phyloP scores from a whole-genome alignment of 1,140 invertebrate species.

The Adelges cooleyi region DNA sequence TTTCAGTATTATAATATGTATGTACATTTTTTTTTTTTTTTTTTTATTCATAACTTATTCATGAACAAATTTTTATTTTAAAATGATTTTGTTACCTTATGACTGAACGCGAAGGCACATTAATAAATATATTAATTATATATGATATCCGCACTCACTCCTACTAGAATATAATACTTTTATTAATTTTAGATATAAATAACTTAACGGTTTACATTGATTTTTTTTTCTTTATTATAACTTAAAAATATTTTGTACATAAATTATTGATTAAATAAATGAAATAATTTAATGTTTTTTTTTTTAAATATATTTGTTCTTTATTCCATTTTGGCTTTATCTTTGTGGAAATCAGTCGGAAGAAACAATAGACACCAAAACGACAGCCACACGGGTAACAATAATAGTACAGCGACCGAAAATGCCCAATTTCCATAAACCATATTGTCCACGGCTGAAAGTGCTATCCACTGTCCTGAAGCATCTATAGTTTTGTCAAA shows the following conservation, averaged over 20 bases:
- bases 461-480: conserved; percentile 62
- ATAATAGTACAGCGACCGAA: conserved; percentile 42
- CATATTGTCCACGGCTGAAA: conserved; percentile 68
- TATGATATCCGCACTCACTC: conserved; percentile 18
- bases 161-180: conserved; percentile 23
- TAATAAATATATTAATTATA: conserved; percentile 15
- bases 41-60: conserved; percentile 11
- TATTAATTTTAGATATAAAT: conserved; percentile 17
- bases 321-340: conserved; percentile 11
- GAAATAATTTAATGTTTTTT: not conserved
- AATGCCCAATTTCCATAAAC: conserved; percentile 58
- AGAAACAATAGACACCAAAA: conserved; percentile 41
- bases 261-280: conserved; percentile 26
- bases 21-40: not conserved
- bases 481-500: conserved; percentile 47
- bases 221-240: conserved; percentile 10
- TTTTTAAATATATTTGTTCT: not conserved
- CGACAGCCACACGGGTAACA: conserved; percentile 51
- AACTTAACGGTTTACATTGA: conserved; percentile 17
- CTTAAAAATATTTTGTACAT: conserved; percentile 23
- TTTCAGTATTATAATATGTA: conserved; percentile 21
- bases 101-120: conserved; percentile 22
- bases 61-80: conserved; percentile 23
- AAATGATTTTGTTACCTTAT: conserved; percentile 20
- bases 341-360: not conserved